Evolutionary conservation across 2,888 invertebrate species (phyloP).

Genomic region (Arge pagana): DNA sequence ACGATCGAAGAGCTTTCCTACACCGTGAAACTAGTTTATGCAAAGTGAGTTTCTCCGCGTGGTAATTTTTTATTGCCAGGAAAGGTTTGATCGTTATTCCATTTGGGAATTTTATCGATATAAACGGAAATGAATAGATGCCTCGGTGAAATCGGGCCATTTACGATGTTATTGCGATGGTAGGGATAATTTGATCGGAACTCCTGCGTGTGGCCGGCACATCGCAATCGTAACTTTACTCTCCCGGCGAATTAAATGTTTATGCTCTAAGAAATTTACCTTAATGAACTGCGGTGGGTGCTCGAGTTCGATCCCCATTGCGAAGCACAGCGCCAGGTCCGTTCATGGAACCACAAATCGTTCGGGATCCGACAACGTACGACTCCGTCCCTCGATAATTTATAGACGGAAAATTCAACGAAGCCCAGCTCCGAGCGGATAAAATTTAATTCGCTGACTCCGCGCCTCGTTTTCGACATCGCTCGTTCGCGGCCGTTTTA

Average conservation of each 20-base stretch:
- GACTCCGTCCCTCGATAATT: slow-evolving; percentile 18
- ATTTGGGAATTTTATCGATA: no score
- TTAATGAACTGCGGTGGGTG: slow-evolving; percentile 19
- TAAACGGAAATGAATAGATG: no score
- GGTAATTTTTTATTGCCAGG: no score
- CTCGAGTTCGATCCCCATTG: slow-evolving; percentile 15
- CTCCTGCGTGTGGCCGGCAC: no score
- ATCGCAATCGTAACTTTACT: slow-evolving; percentile 17
- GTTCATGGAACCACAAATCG: slow-evolving; percentile 16
- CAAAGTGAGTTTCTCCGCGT: no score
- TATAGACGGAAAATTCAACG: slow-evolving; percentile 20
- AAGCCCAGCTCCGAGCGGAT: slow-evolving; percentile 6
- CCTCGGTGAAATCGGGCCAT: no score
- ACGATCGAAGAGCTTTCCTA: no score
- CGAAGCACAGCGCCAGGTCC: slow-evolving; percentile 19
- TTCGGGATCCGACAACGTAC: slow-evolving; percentile 19
- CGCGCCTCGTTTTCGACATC: background rate
- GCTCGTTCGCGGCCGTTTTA: background rate
- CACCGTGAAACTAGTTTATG: no score
- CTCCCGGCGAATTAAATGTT: slow-evolving; percentile 20
- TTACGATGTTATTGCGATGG: no score
- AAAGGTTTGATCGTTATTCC: no score
- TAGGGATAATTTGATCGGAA: no score
- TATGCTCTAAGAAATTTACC: slow-evolving; percentile 20
- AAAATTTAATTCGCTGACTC: slow-evolving; percentile 2